Evolutionary conservation across 2,797 vertebrate genomes (phyloP).

Genomic region (Enoplosus armatus): DNA sequence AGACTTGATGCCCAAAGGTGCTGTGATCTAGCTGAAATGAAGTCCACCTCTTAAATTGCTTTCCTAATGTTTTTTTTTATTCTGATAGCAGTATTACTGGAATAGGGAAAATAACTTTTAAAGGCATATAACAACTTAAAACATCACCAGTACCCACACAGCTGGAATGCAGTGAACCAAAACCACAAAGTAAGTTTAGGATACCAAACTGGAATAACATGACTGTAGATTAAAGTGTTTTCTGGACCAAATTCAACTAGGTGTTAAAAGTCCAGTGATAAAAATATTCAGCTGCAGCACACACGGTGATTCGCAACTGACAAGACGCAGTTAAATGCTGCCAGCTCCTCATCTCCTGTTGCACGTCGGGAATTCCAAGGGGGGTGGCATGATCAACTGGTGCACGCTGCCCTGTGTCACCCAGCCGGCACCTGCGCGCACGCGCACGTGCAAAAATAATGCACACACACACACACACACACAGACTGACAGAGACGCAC

Average conservation of each 20-base stretch:
- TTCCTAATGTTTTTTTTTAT: constrained; percentile 23
- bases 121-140: constrained; percentile 35
- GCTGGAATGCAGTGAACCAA: not conserved
- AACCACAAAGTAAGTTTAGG: constrained; percentile 2
- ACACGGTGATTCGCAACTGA: constrained; percentile 18
- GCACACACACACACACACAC: constrained; percentile 3
- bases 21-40: constrained; percentile 49
- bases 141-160: not conserved
- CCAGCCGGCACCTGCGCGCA: constrained; percentile 46
- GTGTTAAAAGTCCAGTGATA: constrained; percentile 44
- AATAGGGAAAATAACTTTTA: constrained; percentile 55
- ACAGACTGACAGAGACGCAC: constrained; percentile 20
- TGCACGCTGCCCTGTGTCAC: constrained; percentile 71
- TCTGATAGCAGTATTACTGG: constrained; percentile 22
- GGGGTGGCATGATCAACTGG: constrained; percentile 73
- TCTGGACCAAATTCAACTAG: constrained; percentile 18
- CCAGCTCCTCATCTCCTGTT: constrained; percentile 76
- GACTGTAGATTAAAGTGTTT: constrained; percentile 9
- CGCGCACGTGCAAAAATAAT: constrained; percentile 21
- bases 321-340: constrained; percentile 41
- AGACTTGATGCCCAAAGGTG: constrained; percentile 49
- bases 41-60: constrained; percentile 51
- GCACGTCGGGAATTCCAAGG: constrained; percentile 73
- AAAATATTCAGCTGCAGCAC: constrained; percentile 49
- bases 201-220: not conserved